A percentile compares a stretch with the other conserved stretches of the same genome.
These are phyloP conservation scores for Bryconaethiops microstoma DNA, from an alignment of 2,797 vertebrate species.

Conservation along the genomic window DNA sequence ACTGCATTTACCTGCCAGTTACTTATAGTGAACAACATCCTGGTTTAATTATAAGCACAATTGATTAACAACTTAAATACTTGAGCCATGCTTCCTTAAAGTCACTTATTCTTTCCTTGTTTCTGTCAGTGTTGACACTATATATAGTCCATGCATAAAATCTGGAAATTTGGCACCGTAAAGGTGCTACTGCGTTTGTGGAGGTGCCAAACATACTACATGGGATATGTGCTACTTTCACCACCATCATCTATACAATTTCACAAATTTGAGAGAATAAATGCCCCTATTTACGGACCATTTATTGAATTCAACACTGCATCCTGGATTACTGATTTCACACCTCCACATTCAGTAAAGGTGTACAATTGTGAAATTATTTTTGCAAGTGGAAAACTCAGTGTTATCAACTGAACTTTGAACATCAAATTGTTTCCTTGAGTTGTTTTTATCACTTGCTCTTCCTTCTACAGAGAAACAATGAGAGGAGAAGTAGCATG, in stretches of 20 bases:
- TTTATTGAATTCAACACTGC: not conserved
- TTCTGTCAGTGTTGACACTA: not conserved
- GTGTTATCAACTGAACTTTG: slow-evolving; percentile 9
- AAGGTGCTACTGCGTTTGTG: not conserved
- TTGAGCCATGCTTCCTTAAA: not conserved
- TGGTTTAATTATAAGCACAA: not conserved
- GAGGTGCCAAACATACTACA: not conserved
- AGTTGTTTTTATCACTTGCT: not conserved
- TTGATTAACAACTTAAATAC: not conserved
- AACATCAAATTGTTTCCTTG: not conserved
- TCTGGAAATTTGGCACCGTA: not conserved
- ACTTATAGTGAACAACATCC: not conserved
- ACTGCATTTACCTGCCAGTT: not conserved
- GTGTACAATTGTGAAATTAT: not conserved
- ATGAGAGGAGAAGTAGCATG: not conserved
- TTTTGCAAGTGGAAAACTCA: not conserved
- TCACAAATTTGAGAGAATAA: not conserved
- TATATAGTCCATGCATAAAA: not conserved
- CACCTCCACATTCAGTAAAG: not conserved
- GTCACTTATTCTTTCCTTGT: not conserved
- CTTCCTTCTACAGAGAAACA: slow-evolving; percentile 3
- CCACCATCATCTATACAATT: not conserved
- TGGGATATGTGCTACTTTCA: not conserved
- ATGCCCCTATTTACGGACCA: too few species aligned
- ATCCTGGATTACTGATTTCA: not conserved